Evolutionary conservation across 2,888 invertebrate genomes (phyloP).

Genomic region (Euzetes globulus): DNA sequence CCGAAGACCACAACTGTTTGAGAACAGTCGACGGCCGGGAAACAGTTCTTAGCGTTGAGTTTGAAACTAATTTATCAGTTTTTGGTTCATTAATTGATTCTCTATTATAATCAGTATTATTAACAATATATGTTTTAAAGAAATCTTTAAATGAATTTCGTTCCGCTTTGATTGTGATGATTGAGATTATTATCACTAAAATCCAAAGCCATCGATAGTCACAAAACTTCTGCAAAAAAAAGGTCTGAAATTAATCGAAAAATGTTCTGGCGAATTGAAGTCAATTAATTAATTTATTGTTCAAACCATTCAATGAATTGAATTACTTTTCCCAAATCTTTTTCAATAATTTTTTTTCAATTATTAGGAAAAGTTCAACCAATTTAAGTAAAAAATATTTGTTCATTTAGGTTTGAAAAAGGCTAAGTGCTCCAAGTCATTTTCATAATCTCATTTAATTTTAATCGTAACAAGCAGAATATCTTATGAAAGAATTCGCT

Average conservation of each 20-base stretch:
- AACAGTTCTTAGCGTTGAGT: not conserved
- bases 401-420: too few relatives aligned
- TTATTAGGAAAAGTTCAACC: too few relatives aligned
- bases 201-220: slow-evolving; percentile 6
- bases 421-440: too few relatives aligned
- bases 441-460: too few relatives aligned
- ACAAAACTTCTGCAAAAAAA: not conserved
- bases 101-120: not conserved
- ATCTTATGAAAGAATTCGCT: too few relatives aligned
- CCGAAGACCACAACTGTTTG: slow-evolving; percentile 7
- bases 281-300: not conserved
- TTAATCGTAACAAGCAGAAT: too few relatives aligned
- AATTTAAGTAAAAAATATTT: too few relatives aligned
- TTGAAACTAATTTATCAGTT: not conserved
- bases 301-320: not conserved
- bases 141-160: not conserved
- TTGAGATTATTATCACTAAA: not conserved
- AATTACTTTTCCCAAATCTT: too few relatives aligned
- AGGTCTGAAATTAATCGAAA: not conserved
- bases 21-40: not conserved
- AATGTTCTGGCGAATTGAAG: not conserved
- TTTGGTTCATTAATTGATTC: not conserved
- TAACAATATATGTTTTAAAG: not conserved
- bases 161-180: not conserved
- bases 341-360: too few relatives aligned